phyloP scores from a whole-genome alignment of 2,888 invertebrate species.

The Dasysyrphus albostriatus region DNA sequence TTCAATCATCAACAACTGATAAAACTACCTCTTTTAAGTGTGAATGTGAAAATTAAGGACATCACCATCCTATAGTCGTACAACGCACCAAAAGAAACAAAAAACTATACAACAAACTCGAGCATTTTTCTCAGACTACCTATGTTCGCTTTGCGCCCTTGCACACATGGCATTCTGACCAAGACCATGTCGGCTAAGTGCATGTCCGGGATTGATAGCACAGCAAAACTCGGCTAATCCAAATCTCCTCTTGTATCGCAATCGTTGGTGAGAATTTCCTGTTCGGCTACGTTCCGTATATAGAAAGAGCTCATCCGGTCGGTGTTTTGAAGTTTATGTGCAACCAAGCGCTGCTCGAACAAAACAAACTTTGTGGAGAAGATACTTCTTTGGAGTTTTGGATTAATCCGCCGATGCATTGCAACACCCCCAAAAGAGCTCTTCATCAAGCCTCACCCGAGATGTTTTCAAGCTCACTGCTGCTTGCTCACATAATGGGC shows the following conservation, averaged over 20 bases:
- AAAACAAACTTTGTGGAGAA: slow-evolving; percentile 19
- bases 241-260: slow-evolving; percentile 65
- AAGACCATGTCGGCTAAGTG: slow-evolving; percentile 58
- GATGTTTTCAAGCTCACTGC: slow-evolving; percentile 30
- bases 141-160: slow-evolving; percentile 1
- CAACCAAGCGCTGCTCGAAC: slow-evolving; percentile 30
- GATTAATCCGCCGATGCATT: slow-evolving; percentile 67
- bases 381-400: slow-evolving; percentile 53
- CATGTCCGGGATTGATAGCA: slow-evolving; percentile 70
- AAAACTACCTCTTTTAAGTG: slow-evolving; percentile 21
- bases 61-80: too few species aligned
- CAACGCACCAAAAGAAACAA: slow-evolving; percentile 8
- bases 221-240: slow-evolving; percentile 67
- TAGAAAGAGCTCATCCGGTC: slow-evolving; percentile 51
- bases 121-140: background rate
- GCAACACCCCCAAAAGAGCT: slow-evolving; percentile 31
- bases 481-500: slow-evolving; percentile 65
- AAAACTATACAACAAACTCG: background rate
- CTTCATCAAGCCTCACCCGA: slow-evolving; percentile 12
- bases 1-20: slow-evolving; percentile 36
- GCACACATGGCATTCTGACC: slow-evolving; percentile 47
- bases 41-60: slow-evolving; percentile 56
- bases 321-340: slow-evolving; percentile 61
- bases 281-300: background rate
- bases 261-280: slow-evolving; percentile 56